Evolutionary conservation across 2,797 vertebrate genomes (phyloP), one percentile per base, ranked within the genome.

Genomic region (Argyrosomus regius): DNA sequence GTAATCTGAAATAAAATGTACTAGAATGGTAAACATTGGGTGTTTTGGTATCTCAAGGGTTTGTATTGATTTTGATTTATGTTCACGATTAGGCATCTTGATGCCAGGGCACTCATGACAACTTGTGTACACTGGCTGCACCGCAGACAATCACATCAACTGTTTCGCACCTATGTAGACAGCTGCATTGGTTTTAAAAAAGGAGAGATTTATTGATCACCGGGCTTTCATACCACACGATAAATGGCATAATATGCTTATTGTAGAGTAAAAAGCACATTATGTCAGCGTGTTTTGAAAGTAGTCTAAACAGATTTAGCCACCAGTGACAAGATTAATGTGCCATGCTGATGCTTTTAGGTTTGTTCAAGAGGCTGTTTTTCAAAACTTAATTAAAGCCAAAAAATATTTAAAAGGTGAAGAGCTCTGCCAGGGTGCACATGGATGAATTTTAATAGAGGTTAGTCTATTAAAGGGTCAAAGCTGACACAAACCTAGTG

Each of bases 251-350:
- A 45, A 53, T 43, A 0, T 48, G 16, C 26, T 8, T 39, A 6
- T 56, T 4, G 6, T 28, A 16, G 45, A 43, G 58, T 26, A 2
- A 26, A 31, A 53, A 68, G 58, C 10, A 0, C 41, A 45, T 69
- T 56, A 49, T 50, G 17, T 64, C 10, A 13, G 14, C 17, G 50
- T 71, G 43, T 72, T 54, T 53, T 39, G 12, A 43, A 35, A 72
- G 26, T 53, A 58, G n/a, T 62, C 14, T 6, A 63, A 65, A 67
- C 48, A 46, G 60, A 62, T 70, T 78, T 63, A 7, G 52, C 26
- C 22, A 7, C 39, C 1, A 43, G 48, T 45, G 39, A 63, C 31
- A 41, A 12, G 41, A 82, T 28, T 68, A 66, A 59, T 64, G 18
- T 39, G 16, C 46, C 17, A 14, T 12, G 9, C 11, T 71, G 48